Conservation (phyloP, 2,888 invertebrate genomes). For the Nysson spinosus region DNA sequence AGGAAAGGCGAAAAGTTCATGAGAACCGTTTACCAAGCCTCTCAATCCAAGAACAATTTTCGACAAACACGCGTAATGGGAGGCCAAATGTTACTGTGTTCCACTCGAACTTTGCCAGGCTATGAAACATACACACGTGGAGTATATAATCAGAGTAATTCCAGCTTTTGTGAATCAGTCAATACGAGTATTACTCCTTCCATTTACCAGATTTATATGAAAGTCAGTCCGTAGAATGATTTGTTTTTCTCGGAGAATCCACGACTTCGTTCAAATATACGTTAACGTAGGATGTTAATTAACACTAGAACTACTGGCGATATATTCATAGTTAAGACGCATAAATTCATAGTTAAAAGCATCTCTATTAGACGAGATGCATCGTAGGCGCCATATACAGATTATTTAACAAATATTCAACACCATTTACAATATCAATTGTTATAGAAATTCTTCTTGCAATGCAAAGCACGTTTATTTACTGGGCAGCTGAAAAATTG, state of each 20-base stretch:
- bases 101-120: slow-evolving; percentile 2
- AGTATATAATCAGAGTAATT: slow-evolving; percentile 19
- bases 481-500: too few species aligned
- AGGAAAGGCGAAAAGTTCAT: slow-evolving; percentile 6
- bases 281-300: too few species aligned
- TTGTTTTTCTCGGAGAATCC: not conserved
- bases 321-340: too few species aligned
- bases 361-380: too few species aligned
- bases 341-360: too few species aligned
- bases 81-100: slow-evolving; percentile 47
- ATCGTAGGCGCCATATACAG: too few species aligned
- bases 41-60: slow-evolving; percentile 26
- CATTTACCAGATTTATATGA: slow-evolving; percentile 1
- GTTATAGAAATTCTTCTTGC: too few species aligned
- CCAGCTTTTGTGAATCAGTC: slow-evolving; percentile 33
- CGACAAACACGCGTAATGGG: slow-evolving; percentile 36
- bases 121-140: slow-evolving; percentile 17
- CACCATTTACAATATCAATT: too few species aligned
- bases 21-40: slow-evolving; percentile 37
- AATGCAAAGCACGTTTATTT: too few species aligned
- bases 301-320: too few species aligned
- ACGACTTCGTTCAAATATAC: too few species aligned
- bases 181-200: slow-evolving; percentile 38
- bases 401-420: too few species aligned
- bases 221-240: not conserved